A percentile compares a stretch with the other conserved stretches of the same genome.
phyloP scores from a whole-genome alignment of 2,797 vertebrate species.

The Enoplosus armatus region DNA sequence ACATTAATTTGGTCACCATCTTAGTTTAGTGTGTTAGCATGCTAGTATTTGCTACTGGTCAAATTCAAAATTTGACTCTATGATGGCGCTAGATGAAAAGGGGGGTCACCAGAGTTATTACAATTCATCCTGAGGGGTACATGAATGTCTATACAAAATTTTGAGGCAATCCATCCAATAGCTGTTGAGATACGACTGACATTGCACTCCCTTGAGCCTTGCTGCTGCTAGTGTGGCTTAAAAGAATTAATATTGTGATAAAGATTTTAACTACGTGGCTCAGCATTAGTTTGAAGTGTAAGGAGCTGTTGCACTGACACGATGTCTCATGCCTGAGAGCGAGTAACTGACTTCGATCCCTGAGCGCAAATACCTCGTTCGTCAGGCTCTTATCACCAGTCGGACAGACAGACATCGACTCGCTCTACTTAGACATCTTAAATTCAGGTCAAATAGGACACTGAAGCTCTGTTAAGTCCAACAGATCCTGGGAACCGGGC shows the following conservation, averaged over 20 bases:
- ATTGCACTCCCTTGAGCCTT: background rate
- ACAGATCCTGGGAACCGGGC: constrained; percentile 45
- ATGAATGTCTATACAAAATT: background rate
- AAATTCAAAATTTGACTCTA: background rate
- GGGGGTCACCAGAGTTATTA: background rate
- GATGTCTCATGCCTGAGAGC: background rate
- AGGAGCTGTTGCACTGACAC: background rate
- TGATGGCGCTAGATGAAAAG: background rate
- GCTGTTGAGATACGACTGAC: background rate
- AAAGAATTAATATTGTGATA: background rate
- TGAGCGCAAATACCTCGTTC: background rate
- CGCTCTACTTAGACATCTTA: constrained; percentile 8
- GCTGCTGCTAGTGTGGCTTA: background rate
- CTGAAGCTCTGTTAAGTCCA: constrained; percentile 11
- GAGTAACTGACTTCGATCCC: background rate
- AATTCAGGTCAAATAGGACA: constrained; percentile 32
- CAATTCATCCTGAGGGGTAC: too few relatives aligned
- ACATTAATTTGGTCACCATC: background rate
- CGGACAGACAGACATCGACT: background rate
- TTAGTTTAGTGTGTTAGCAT: background rate
- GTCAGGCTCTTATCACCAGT: background rate
- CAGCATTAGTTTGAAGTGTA: background rate
- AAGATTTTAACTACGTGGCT: background rate
- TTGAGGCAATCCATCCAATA: background rate
- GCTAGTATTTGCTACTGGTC: background rate